Evolutionary conservation across 2,797 vertebrate species (phyloP).

Genomic region (Phataginus tetradactyla): DNA sequence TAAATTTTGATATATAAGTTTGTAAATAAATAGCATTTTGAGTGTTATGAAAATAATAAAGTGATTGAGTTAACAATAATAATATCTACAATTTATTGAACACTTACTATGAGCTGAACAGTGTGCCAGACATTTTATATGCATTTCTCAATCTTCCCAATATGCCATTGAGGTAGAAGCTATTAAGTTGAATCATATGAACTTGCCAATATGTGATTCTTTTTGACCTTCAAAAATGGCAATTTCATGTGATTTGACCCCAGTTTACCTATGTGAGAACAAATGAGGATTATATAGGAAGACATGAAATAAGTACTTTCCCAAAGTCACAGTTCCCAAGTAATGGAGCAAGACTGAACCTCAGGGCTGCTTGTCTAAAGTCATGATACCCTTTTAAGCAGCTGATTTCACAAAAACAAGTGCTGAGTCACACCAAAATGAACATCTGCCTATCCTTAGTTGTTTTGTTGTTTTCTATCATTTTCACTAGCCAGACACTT

Average conservation of each 20-base stretch:
- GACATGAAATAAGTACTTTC: background rate
- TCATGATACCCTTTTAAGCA: background rate
- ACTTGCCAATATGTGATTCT: background rate
- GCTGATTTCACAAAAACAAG: background rate
- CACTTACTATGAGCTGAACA: background rate
- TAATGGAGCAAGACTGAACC: background rate
- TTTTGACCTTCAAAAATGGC: background rate
- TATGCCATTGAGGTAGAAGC: background rate
- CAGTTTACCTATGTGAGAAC: background rate
- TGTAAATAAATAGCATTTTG: background rate
- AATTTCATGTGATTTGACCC: background rate
- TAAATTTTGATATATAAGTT: background rate
- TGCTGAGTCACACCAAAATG: background rate
- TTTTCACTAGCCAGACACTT: background rate
- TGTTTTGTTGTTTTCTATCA: background rate
- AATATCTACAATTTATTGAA: background rate
- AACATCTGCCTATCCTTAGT: background rate
- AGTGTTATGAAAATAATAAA: background rate
- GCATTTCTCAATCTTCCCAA: background rate
- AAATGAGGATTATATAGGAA: background rate
- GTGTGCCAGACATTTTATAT: background rate
- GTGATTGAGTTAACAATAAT: background rate
- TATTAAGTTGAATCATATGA: background rate
- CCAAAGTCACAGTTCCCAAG: background rate
- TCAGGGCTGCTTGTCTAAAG: background rate